Evolutionary conservation across 1,140 invertebrate species (phyloP).

Genomic region (Mycetomoellerius zeteki): DNA sequence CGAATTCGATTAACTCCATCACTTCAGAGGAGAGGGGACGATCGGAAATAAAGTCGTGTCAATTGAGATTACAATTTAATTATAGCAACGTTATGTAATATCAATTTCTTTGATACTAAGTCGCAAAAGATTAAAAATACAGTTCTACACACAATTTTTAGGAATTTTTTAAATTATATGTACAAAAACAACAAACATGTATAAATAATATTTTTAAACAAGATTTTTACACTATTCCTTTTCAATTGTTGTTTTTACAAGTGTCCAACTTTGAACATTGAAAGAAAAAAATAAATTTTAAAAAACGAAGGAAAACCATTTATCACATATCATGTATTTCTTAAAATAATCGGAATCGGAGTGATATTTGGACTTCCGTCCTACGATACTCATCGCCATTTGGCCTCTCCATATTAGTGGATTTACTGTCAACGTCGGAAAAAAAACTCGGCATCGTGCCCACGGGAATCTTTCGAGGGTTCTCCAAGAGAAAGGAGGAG

Average conservation of each 20-base stretch:
- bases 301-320: neutral
- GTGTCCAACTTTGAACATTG: neutral
- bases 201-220: neutral
- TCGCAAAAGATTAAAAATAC: neutral
- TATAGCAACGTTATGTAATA: neutral
- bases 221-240: neutral
- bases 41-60: neutral
- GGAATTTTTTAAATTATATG: neutral
- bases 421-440: constrained; percentile 14
- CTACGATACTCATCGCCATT: neutral
- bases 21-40: neutral
- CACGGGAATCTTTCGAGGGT: constrained; percentile 43
- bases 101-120: neutral
- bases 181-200: neutral
- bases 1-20: constrained; percentile 27
- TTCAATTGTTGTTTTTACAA: neutral
- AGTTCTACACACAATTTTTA: neutral
- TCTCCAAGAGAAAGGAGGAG: constrained; percentile 53
- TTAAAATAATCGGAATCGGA: constrained; percentile 3
- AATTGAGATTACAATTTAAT: neutral
- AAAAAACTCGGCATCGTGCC: constrained; percentile 36
- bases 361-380: neutral
- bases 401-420: constrained; percentile 6
- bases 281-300: neutral
- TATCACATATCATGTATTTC: too few relatives aligned